A percentile compares a stretch with the other conserved stretches of the same genome.
Evolutionary conservation across 2,797 vertebrate genomes (phyloP).

Genomic region (Pseudochirops cupreus): DNA sequence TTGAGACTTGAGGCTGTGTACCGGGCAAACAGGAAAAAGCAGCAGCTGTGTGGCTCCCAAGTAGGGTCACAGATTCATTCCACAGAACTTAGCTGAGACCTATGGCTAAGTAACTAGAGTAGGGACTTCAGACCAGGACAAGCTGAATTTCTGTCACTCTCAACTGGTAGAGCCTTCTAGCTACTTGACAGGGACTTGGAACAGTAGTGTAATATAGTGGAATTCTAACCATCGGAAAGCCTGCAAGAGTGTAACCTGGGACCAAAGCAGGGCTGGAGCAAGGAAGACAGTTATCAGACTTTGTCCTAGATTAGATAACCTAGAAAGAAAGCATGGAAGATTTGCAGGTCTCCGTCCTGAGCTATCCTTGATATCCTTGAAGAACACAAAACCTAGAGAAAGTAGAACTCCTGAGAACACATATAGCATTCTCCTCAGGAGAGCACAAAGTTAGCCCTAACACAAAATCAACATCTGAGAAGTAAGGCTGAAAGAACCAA

Average conservation of each 20-base stretch:
- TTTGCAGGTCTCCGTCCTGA: not conserved
- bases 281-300: not conserved
- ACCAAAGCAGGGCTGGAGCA: not conserved
- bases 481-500: not conserved
- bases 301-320: not conserved
- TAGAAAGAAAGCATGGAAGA: not conserved
- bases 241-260: not conserved
- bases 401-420: not conserved
- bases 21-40: not conserved
- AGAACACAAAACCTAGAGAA: not conserved
- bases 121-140: not conserved
- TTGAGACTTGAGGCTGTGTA: too few species aligned
- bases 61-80: not conserved
- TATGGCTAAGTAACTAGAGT: not conserved
- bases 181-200: not conserved
- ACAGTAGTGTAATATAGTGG: not conserved
- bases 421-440: not conserved
- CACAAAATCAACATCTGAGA: not conserved
- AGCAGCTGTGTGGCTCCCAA: not conserved
- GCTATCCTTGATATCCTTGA: not conserved
- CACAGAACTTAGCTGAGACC: not conserved
- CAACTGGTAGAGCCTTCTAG: not conserved
- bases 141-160: not conserved
- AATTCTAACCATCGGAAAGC: not conserved
- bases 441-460: not conserved